Evolutionary conservation across 1,140 invertebrate species (phyloP).

Genomic region (Rhagoletis pomonella): DNA sequence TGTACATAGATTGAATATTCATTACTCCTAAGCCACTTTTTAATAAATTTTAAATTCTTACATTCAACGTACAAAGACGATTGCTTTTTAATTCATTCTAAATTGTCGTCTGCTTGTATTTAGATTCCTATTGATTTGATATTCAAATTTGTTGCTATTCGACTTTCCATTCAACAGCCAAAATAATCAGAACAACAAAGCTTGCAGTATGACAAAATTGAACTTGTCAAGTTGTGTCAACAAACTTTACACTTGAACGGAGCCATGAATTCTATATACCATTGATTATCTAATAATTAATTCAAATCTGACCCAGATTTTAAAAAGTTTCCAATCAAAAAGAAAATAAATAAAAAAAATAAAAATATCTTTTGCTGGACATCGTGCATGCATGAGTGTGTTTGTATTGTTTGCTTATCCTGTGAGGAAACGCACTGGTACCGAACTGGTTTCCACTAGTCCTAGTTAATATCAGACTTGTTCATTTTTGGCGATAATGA

Average conservation of each 20-base stretch:
- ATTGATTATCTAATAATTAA: constrained; percentile 45
- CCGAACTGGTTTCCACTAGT: no score
- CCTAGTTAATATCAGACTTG: no score
- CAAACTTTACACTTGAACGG: constrained; percentile 7
- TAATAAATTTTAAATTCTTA: not conserved
- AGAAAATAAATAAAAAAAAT: not conserved
- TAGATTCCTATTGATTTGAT: not conserved
- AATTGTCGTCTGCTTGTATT: not conserved
- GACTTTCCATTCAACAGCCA: not conserved
- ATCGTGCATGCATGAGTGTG: not conserved
- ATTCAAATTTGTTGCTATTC: constrained; percentile 21
- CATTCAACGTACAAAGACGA: not conserved
- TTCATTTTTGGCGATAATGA: no score
- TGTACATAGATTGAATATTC: no score
- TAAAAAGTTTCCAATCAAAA: constrained; percentile 20
- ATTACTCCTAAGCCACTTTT: no score
- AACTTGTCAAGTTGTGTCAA: constrained; percentile 21
- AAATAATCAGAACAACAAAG: not conserved
- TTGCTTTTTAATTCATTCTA: not conserved
- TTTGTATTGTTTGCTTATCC: not conserved
- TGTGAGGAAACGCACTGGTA: no score
- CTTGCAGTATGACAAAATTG: not conserved
- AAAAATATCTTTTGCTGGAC: not conserved
- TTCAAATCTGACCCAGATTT: constrained; percentile 29
- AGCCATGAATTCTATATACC: constrained; percentile 28